These are phyloP conservation scores for Leptoclinus maculatus DNA, from an alignment of 2,797 vertebrate genomes.

Conservation along the genomic window DNA sequence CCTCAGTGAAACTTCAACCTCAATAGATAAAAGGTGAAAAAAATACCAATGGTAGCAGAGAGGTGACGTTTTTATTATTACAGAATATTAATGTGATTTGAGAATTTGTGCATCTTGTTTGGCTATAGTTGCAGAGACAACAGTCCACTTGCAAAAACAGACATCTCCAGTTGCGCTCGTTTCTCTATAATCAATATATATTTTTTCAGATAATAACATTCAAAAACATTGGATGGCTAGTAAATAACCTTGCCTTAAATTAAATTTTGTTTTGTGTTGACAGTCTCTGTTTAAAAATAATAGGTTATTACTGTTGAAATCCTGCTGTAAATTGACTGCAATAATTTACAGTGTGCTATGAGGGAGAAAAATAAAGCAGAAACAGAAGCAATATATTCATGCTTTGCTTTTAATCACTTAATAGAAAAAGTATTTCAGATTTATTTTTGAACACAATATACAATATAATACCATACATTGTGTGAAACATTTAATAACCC, in stretches of 20 bases:
- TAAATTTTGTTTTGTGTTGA: background rate
- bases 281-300: background rate
- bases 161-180: background rate
- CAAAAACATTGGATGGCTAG: background rate
- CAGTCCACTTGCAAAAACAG: background rate
- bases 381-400: conserved; percentile 86
- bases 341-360: background rate
- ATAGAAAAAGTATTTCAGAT: conserved; percentile 99
- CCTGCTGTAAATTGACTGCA: background rate
- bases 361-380: conserved; percentile 21
- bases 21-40: too few relatives aligned
- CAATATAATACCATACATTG: conserved; percentile 98
- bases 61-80: background rate
- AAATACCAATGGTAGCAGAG: too few relatives aligned
- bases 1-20: too few relatives aligned
- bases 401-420: conserved; percentile 98
- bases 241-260: background rate
- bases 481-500: conserved; percentile 94
- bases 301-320: background rate
- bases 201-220: background rate
- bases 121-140: background rate
- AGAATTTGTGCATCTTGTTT: background rate
- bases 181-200: background rate
- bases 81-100: background rate
- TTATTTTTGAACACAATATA: conserved; percentile 97